Conservation (phyloP, 2,797 vertebrate species). For the Gila robusta region DNA sequence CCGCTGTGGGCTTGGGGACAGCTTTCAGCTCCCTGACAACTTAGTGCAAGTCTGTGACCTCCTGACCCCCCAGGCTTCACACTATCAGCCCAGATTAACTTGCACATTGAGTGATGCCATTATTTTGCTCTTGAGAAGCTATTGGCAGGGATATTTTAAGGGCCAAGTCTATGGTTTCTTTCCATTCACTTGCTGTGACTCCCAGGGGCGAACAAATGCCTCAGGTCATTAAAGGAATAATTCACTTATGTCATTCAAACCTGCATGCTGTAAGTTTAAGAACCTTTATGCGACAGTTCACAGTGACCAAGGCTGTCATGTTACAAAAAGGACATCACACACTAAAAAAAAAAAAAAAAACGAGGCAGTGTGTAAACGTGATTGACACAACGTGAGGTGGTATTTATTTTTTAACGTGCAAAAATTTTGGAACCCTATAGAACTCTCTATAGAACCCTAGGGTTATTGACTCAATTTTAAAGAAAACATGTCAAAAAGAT, state of each 20-base stretch:
- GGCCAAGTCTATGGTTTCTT: constrained; percentile 75
- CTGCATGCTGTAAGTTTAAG: constrained; percentile 47
- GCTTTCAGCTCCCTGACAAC: constrained; percentile 90
- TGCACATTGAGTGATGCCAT: constrained; percentile 82
- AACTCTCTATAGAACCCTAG: no score
- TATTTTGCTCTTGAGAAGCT: constrained; percentile 87
- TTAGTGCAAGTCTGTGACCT: constrained; percentile 81
- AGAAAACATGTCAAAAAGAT: neutral
- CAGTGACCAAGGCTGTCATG: neutral
- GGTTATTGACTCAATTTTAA: neutral
- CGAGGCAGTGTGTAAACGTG: no score
- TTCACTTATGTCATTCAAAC: constrained; percentile 68
- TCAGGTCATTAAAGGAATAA: constrained; percentile 80
- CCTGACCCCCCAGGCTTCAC: constrained; percentile 84
- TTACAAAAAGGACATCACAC: neutral
- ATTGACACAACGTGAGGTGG: no score
- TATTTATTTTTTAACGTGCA: no score
- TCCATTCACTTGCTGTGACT: constrained; percentile 83
- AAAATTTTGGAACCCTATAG: no score
- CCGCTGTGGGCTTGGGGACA: constrained; percentile 73
- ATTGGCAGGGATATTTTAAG: constrained; percentile 81
- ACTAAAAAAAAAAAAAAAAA: neutral
- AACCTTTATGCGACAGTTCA: neutral
- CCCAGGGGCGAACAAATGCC: constrained; percentile 74
- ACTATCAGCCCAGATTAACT: constrained; percentile 91